These are phyloP conservation scores for Oreonectes daqikongensis DNA, from an alignment of 2,797 vertebrate genomes.

Conservation along the genomic window DNA sequence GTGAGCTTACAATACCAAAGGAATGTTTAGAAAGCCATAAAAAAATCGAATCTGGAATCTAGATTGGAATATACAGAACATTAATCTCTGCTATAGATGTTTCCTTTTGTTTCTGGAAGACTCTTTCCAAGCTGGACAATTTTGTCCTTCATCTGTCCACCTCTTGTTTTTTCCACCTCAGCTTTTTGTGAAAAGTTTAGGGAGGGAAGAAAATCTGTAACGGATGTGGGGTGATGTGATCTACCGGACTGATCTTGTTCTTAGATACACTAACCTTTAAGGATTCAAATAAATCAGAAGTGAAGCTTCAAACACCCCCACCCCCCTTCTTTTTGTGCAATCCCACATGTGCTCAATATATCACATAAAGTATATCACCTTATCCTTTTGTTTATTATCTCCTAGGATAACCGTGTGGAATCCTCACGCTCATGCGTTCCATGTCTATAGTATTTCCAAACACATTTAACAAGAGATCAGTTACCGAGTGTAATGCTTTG, in stretches of 20 bases:
- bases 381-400: slow-evolving; percentile 89
- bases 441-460: slow-evolving; percentile 91
- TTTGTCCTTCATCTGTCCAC: slow-evolving; percentile 65
- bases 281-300: slow-evolving; percentile 76
- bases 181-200: neutral
- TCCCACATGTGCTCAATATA: slow-evolving; percentile 89
- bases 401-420: slow-evolving; percentile 92
- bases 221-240: slow-evolving; percentile 75
- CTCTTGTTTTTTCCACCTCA: slow-evolving; percentile 41
- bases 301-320: slow-evolving; percentile 56
- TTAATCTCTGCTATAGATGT: slow-evolving; percentile 76
- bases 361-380: slow-evolving; percentile 87
- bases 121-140: slow-evolving; percentile 35
- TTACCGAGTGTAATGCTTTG: slow-evolving; percentile 84
- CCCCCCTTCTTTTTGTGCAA: slow-evolving; percentile 60
- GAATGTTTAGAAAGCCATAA: slow-evolving; percentile 72
- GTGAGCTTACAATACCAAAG: slow-evolving; percentile 25
- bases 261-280: slow-evolving; percentile 73
- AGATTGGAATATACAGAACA: slow-evolving; percentile 72
- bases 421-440: slow-evolving; percentile 69
- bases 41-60: slow-evolving; percentile 76
- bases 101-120: slow-evolving; percentile 62
- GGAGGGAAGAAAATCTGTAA: slow-evolving; percentile 56
- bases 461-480: slow-evolving; percentile 57
- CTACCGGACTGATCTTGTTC: slow-evolving; percentile 79